These are phyloP conservation scores for Sceloporus tristichus DNA, from an alignment of 2,113 vertebrate species.

Conservation along the genomic window DNA sequence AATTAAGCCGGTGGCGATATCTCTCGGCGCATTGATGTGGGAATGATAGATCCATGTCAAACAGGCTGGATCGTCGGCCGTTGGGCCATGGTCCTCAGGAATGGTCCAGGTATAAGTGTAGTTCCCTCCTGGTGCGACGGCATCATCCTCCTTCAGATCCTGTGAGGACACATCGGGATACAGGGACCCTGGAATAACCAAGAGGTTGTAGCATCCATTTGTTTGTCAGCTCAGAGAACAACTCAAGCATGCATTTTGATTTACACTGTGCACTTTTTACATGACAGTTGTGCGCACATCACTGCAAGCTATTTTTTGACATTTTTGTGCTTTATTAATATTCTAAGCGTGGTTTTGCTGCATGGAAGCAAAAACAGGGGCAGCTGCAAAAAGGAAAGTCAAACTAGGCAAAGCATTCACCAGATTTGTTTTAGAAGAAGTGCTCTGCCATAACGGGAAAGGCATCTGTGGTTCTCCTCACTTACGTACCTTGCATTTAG, in stretches of 20 bases:
- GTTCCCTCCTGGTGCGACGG: conserved; percentile 76
- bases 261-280: too few relatives aligned
- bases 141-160: conserved; percentile 79
- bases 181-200: conserved; percentile 77
- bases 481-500: too few relatives aligned
- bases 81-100: conserved; percentile 79
- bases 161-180: conserved; percentile 81
- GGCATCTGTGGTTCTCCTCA: too few relatives aligned
- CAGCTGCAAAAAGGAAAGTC: too few relatives aligned
- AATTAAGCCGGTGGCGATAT: conserved; percentile 82
- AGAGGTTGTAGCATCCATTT: conserved; percentile 63
- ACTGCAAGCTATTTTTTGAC: too few relatives aligned
- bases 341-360: too few relatives aligned
- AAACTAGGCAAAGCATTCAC: too few relatives aligned
- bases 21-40: conserved; percentile 81
- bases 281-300: too few relatives aligned
- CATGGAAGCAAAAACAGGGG: too few relatives aligned
- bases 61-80: conserved; percentile 79
- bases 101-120: conserved; percentile 82
- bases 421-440: too few relatives aligned
- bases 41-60: conserved; percentile 86
- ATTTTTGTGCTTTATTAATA: too few relatives aligned
- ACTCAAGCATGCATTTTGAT: not conserved
- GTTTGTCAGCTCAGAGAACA: conserved; percentile 30
- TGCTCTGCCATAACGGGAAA: too few relatives aligned